Evolutionary conservation across 2,113 vertebrate species (phyloP).

Genomic region (Sterrhoptilus dennistouni): DNA sequence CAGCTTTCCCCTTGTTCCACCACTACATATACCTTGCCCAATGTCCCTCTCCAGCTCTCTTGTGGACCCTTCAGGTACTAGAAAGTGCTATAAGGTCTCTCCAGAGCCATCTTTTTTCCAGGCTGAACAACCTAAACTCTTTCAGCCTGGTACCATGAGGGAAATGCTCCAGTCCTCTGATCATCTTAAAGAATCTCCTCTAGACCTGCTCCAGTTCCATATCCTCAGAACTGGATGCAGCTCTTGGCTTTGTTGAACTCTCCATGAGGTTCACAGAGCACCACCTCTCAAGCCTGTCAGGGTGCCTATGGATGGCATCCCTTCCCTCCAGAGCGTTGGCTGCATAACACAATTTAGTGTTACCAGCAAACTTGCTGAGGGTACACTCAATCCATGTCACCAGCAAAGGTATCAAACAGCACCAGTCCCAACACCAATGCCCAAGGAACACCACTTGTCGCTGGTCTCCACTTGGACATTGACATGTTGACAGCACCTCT

Average conservation of each 20-base stretch:
- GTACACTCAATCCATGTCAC: fast-evolving
- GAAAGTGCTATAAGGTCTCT: not conserved
- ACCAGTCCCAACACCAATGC: fast-evolving
- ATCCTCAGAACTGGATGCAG: not conserved
- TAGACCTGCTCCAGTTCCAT: not conserved
- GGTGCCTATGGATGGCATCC: not conserved
- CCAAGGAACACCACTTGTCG: not conserved
- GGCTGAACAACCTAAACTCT: not conserved
- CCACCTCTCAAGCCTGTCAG: not conserved
- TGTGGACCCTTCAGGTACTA: not conserved
- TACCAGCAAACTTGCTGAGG: not conserved
- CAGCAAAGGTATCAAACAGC: not conserved
- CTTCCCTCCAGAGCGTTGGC: not conserved
- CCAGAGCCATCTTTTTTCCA: not conserved
- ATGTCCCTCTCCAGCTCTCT: not conserved
- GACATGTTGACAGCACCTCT: not conserved
- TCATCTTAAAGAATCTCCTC: not conserved
- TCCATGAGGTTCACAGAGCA: not conserved
- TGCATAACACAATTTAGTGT: not conserved
- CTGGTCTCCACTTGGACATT: not conserved
- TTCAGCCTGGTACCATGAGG: not conserved
- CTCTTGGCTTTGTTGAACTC: not conserved
- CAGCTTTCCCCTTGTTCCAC: not conserved
- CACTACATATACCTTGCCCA: not conserved
- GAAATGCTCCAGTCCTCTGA: not conserved